These are phyloP conservation scores for Xestia sexstrigata DNA, from an alignment of 2,888 invertebrate species.

Conservation along the genomic window DNA sequence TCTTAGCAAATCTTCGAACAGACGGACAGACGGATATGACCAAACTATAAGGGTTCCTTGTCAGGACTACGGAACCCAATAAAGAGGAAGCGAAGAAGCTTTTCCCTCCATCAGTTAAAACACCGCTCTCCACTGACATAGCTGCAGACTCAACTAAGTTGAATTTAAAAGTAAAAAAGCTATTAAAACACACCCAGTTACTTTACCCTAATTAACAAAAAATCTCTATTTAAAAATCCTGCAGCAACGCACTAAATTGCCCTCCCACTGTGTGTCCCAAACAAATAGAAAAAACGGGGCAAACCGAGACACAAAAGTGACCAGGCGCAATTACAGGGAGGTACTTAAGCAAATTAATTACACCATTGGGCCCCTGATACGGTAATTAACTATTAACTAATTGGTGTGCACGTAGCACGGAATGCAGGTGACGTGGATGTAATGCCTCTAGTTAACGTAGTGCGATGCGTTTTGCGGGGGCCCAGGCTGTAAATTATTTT, in stretches of 20 bases:
- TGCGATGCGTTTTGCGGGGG: not conserved
- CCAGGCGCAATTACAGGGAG: constrained; percentile 41
- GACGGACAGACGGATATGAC: too few species aligned
- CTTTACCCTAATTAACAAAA: constrained; percentile 19
- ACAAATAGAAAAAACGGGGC: constrained; percentile 27
- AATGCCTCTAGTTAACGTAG: not conserved
- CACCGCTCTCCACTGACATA: not conserved
- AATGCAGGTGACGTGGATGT: constrained; percentile 27
- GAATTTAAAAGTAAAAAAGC: constrained; percentile 6
- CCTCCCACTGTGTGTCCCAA: not conserved
- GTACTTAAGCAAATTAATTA: constrained; percentile 52
- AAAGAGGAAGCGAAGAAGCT: not conserved
- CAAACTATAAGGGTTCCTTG: too few species aligned
- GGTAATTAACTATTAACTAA: constrained; percentile 52
- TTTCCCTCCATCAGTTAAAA: not conserved
- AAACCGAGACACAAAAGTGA: constrained; percentile 16
- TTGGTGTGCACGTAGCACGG: constrained; percentile 31
- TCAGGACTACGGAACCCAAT: too few species aligned
- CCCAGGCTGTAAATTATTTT: not conserved
- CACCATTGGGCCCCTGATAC: constrained; percentile 38
- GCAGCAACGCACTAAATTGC: constrained; percentile 15
- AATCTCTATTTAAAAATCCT: constrained; percentile 27
- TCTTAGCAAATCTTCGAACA: too few species aligned
- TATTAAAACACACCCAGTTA: constrained; percentile 4
- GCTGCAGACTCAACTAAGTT: not conserved